These are phyloP conservation scores for Nomada lathburiana DNA, from an alignment of 2,888 invertebrate genomes.

Conservation along the genomic window DNA sequence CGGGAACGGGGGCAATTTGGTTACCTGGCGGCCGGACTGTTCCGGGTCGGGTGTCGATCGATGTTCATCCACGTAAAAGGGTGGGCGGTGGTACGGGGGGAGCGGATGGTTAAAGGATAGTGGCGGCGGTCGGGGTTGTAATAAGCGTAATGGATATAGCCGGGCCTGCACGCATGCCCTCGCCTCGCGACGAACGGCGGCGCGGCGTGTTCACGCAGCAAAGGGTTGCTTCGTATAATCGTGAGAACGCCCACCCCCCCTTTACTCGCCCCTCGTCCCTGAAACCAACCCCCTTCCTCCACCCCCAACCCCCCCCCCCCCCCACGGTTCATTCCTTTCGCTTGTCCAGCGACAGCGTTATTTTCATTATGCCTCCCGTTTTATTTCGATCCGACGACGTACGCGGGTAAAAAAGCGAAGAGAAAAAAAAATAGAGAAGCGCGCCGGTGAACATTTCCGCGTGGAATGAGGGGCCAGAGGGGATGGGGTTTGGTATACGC, in stretches of 20 bases:
- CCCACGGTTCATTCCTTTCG: constrained; percentile 58
- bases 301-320: constrained; percentile 12
- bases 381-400: constrained; percentile 44
- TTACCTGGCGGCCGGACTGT: constrained; percentile 73
- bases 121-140: constrained; percentile 82
- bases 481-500: neutral
- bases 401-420: neutral
- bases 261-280: no score
- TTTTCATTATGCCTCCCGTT: constrained; percentile 58
- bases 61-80: constrained; percentile 82
- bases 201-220: constrained; percentile 71
- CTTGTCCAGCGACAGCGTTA: constrained; percentile 61
- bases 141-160: constrained; percentile 86
- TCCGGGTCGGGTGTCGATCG: constrained; percentile 80
- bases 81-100: constrained; percentile 78
- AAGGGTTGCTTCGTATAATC: constrained; percentile 73
- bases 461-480: neutral
- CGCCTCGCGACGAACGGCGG: constrained; percentile 69
- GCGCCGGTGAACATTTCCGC: constrained; percentile 23
- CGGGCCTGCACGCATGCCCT: constrained; percentile 82
- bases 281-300: neutral
- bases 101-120: constrained; percentile 72
- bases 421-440: neutral
- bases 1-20: constrained; percentile 71
- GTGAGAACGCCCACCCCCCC: constrained; percentile 65